Conservation (phyloP, 92 coral and sea anemone species). For the Epizoanthus fatuus region DNA sequence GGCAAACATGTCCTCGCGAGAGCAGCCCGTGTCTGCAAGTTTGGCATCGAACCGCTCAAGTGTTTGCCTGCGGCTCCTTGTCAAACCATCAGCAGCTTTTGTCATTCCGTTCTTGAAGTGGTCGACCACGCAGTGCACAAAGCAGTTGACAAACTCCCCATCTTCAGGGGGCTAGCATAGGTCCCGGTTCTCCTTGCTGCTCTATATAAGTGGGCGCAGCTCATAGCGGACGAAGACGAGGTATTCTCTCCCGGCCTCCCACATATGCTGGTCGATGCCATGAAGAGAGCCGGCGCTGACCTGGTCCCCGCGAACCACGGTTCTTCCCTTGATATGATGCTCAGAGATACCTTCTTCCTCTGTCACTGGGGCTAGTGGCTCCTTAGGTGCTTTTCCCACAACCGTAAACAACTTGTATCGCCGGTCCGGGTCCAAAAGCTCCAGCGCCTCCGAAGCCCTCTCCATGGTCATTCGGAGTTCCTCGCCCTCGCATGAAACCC, state of each 20-base stretch:
- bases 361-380: constrained; percentile 41
- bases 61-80: constrained; percentile 25
- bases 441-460: background rate
- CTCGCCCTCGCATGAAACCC: constrained; percentile 46
- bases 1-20: constrained; percentile 28
- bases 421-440: background rate
- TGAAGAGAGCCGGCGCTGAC: constrained; percentile 41
- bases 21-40: constrained; percentile 46
- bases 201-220: constrained; percentile 43
- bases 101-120: background rate
- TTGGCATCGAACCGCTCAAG: constrained; percentile 32
- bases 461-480: background rate
- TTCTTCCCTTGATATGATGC: constrained; percentile 17
- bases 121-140: constrained; percentile 17
- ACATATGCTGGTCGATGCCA: constrained; percentile 40
- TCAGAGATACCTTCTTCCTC: constrained; percentile 50
- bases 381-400: constrained; percentile 20
- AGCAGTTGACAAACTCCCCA: constrained; percentile 37
- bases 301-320: constrained; percentile 40
- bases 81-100: constrained; percentile 19
- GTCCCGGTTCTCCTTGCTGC: constrained; percentile 47
- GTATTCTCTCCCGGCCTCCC: constrained; percentile 40
- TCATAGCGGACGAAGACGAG: constrained; percentile 38
- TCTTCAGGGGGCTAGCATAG: constrained; percentile 13
- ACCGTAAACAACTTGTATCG: constrained; percentile 24